Conservation (phyloP, 1,140 invertebrate species). For the Pseudomyrmex dendroicus region DNA sequence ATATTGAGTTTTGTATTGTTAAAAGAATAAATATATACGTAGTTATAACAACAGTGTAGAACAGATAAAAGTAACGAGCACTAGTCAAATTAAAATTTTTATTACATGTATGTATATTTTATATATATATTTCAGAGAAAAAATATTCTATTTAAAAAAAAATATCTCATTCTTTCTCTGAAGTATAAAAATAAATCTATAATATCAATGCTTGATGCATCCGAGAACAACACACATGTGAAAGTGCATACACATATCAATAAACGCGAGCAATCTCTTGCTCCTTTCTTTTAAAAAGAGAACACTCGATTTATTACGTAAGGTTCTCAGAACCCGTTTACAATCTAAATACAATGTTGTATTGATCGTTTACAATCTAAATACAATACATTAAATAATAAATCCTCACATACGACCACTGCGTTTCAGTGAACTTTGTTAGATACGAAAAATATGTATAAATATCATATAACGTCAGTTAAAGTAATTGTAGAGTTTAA, state of each 20-base stretch:
- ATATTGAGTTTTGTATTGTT: constrained; percentile 7
- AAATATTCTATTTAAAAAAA: constrained; percentile 10
- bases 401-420: no score
- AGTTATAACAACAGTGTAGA: background rate
- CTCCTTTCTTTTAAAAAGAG: background rate
- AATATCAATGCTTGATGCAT: constrained; percentile 1
- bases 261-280: background rate
- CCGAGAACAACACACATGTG: background rate
- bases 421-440: background rate
- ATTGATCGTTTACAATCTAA: no score
- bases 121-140: constrained; percentile 10
- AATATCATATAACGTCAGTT: background rate
- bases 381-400: no score
- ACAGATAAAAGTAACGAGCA: constrained; percentile 33
- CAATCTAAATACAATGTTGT: constrained; percentile 17
- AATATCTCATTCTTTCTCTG: background rate
- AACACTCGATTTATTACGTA: constrained; percentile 6
- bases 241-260: background rate
- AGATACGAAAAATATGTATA: background rate
- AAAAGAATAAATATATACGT: constrained; percentile 42
- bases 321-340: constrained; percentile 3
- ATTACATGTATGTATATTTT: constrained; percentile 16
- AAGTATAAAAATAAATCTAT: constrained; percentile 43
- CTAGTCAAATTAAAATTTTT: background rate
- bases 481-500: background rate